These are phyloP conservation scores for Sinosuthora webbiana DNA, from an alignment of 2,113 vertebrate genomes.

Conservation along the genomic window DNA sequence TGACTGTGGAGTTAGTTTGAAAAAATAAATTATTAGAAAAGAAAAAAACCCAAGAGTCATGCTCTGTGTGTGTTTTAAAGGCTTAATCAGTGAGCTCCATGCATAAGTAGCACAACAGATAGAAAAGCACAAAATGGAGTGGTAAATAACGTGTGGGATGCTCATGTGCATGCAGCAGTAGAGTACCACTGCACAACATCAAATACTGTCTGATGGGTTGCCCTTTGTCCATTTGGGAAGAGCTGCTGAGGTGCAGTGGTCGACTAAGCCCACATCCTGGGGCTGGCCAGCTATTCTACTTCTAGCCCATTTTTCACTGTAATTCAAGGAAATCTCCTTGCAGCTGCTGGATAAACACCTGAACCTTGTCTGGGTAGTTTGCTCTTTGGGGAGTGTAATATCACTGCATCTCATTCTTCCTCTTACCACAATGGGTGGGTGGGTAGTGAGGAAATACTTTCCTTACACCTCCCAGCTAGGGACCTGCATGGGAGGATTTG, in stretches of 20 bases:
- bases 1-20: background rate
- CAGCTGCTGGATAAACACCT: background rate
- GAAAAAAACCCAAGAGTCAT: background rate
- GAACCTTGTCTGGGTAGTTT: rapidly evolving
- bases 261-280: background rate
- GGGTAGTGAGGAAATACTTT: background rate
- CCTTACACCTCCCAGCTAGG: background rate
- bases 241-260: background rate
- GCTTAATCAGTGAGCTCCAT: background rate
- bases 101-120: background rate
- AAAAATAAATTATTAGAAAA: background rate
- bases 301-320: background rate
- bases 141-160: background rate
- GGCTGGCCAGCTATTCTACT: background rate
- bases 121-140: background rate
- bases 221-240: background rate
- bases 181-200: background rate
- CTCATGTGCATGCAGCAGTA: background rate
- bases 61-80: background rate
- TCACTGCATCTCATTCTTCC: background rate
- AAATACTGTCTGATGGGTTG: background rate
- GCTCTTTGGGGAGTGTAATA: background rate
- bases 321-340: background rate
- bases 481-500: background rate
- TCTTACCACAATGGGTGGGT: rapidly evolving